Base-by-base conservation (phyloP, 2,113 vertebrate species). In the Cichladusa arquata region DNA sequence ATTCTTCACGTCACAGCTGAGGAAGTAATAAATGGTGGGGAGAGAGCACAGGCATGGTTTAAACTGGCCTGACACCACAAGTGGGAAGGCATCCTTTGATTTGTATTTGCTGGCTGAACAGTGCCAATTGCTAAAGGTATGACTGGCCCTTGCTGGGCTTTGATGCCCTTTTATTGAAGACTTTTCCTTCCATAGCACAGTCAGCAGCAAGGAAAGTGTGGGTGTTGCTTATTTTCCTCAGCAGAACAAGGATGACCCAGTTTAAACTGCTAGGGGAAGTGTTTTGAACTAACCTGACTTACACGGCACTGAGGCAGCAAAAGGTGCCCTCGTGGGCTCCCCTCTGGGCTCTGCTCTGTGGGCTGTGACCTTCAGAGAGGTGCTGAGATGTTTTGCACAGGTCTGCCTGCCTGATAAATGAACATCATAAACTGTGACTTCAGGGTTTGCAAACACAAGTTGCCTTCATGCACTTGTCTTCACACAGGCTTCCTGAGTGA, bases 241-340 rank as follows among this genome's bases (percentile, higher is more conserved):
- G 60, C 14, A 86, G 82, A 94, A 58, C 0, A 4, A 62, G 33
- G 40, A n/a, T 58, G 50, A 93, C 82, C 86, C 44, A 57, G 42
- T 77, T 88, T 70, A 90, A 57, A 66, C 14, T 54, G 67, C 62
- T 50, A 31, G 29, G n/a, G 44, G n/a, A 82, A 57, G 74, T 33
- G 45, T 88, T 95, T 66, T 90, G 48, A 67, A 36, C 40, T 48
- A 72, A n/a, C 81, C 40, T 71, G 57, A 26, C 36, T 87, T 42
- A 57, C 0, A 0, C 0, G 1, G 86, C 70, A 47, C 69, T 13
- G 45, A 71, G 36, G 64, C 70, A 93, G 81, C 79, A 65, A 53
- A 73, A 93, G 15, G 31, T 51, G 31, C 15, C 73, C 74, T 86
- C 0, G 0, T 38, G 31, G 53, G 58, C 9, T 79, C 25, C 57